Conservation (phyloP, 2,113 vertebrate genomes). For the Lynx canadensis region DNA sequence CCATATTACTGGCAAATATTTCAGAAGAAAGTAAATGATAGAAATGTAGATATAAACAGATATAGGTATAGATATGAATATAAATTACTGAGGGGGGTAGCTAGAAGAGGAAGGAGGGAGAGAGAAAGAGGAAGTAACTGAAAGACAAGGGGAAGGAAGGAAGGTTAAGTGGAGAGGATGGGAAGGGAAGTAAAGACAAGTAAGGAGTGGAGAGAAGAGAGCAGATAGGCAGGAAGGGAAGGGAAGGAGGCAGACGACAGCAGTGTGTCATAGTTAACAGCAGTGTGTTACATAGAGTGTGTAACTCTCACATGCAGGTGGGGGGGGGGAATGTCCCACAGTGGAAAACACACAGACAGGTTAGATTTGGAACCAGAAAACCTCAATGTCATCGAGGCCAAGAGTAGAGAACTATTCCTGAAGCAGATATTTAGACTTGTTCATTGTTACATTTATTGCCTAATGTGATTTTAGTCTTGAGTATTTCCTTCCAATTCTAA, state of each 20-base stretch:
- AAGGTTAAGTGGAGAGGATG: neutral
- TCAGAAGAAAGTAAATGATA: neutral
- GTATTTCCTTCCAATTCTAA: neutral
- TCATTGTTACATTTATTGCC: neutral
- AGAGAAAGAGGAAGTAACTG: neutral
- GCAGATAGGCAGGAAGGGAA: accelerated
- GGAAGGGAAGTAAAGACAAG: neutral
- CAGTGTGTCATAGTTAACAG: too few relatives aligned
- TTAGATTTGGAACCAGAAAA: neutral
- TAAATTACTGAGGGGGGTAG: too few relatives aligned
- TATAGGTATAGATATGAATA: neutral
- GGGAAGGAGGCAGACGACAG: too few relatives aligned
- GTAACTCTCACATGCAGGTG: accelerated
- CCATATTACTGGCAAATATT: neutral
- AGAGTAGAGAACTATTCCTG: neutral
- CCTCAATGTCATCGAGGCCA: neutral
- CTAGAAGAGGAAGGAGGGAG: accelerated
- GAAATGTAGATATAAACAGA: neutral
- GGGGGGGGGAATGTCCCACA: neutral
- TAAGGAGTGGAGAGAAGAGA: neutral
- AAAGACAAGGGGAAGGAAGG: neutral
- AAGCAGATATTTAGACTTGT: neutral
- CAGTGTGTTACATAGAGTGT: too few relatives aligned
- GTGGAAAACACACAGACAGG: neutral
- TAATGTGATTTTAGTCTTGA: neutral